Evolutionary conservation across 2,888 invertebrate genomes (phyloP), one percentile per base, ranked within the genome.

Genomic region (Calameuta filiformis): DNA sequence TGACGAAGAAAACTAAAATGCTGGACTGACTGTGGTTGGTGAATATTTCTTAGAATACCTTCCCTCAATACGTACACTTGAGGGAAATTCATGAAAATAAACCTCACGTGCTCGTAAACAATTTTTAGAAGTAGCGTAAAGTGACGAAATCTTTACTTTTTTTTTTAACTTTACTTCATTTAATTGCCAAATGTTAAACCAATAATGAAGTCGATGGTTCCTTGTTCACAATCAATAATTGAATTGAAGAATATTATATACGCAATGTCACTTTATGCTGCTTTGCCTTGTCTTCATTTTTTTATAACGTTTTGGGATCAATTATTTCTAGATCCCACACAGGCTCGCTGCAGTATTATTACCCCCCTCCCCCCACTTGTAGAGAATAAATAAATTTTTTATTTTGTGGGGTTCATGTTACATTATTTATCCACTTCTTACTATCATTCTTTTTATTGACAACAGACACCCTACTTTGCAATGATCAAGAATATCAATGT

Each of bases 271-370:
- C 86, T 86, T 82, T 86, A 87, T 90, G 90, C 87, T 91, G 91
- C 89, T 87, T 91, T 90, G 86, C 83, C 82, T 83, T 85, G 89
- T 90, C 88, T 90, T 85, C 79, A 86, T 89, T 90, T 88, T 77
- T 89, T 88, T 87, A 82, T 85, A 79, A 83, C 81, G 86, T 88
- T 85, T 88, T 84, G 90, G 90, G 90, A 90, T 90, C 90, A 83
- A 83, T 90, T 85, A 90, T 90, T 90, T 88, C 87, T 84, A 86
- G 90, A 91, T 90, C 90, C 90, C 88, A 79, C 83, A 79, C 87
- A 87, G 86, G 86, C 77, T 82, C 81, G 81, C 82, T 80, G 75
- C 80, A 79, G 37, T 81, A 79, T 79, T 74, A 79, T 34, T 56
- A 79, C 79, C 35, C 35, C 35, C 35, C 11, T 11, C 35, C 3